phyloP scores from a whole-genome alignment of 2,113 vertebrate species.

The Mustela lutreola region DNA sequence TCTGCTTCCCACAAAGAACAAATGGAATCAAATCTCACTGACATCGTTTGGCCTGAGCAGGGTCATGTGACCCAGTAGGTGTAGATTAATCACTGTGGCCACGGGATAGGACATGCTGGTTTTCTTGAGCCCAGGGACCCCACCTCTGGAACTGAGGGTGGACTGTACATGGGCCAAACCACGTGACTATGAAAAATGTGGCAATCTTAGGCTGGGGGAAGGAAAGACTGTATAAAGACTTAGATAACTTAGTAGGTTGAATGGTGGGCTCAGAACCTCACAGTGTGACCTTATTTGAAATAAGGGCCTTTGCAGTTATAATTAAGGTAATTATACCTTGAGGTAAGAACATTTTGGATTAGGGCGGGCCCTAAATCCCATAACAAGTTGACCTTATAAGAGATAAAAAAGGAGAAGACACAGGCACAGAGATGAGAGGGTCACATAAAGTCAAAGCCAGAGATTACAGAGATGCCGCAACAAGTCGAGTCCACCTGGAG shows the following conservation, averaged over 20 bases:
- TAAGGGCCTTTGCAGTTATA: not conserved
- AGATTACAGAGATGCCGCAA: accelerated
- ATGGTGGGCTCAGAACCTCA: not conserved
- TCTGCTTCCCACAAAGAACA: not conserved
- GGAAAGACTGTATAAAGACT: too few relatives aligned
- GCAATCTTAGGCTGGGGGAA: too few relatives aligned
- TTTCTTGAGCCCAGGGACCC: not conserved
- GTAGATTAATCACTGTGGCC: not conserved
- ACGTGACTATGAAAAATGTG: accelerated
- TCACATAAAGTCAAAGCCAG: not conserved
- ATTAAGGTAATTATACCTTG: not conserved
- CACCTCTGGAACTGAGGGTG: not conserved
- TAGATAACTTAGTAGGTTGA: too few relatives aligned
- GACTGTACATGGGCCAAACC: not conserved
- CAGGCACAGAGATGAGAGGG: not conserved
- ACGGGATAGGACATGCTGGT: accelerated
- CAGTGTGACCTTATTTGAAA: not conserved
- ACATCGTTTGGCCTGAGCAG: too few relatives aligned
- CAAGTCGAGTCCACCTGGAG: too few relatives aligned
- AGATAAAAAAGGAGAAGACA: not conserved
- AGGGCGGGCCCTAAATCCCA: not conserved
- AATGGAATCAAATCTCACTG: not conserved
- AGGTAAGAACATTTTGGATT: not conserved
- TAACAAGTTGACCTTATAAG: not conserved
- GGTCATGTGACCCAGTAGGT: not conserved